Evolutionary conservation across 2,888 invertebrate genomes (phyloP).

Genomic region (Coronaproctus castanopsis): DNA sequence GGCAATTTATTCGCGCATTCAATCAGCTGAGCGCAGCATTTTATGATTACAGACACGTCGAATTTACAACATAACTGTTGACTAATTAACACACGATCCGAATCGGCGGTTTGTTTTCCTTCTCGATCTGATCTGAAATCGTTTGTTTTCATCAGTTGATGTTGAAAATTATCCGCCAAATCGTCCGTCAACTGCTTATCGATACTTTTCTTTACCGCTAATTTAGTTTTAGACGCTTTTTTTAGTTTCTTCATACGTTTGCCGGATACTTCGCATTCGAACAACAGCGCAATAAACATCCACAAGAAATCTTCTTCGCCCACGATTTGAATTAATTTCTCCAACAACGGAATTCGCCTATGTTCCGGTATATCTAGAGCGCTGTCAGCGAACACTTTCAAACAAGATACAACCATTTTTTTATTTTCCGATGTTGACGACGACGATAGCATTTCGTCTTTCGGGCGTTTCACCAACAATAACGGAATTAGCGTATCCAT

Average conservation of each 20-base stretch:
- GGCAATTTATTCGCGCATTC: constrained; percentile 45
- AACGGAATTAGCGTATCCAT: constrained; percentile 79
- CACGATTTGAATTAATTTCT: constrained; percentile 53
- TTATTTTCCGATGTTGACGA: constrained; percentile 7
- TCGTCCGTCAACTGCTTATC: no score
- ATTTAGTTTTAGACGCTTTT: no score
- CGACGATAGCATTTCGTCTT: background rate
- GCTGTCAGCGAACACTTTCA: constrained; percentile 78
- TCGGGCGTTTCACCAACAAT: constrained; percentile 33
- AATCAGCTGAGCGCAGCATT: constrained; percentile 30
- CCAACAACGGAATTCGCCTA: constrained; percentile 58
- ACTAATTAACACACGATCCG: constrained; percentile 20
- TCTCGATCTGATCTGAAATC: no score
- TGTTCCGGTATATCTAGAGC: constrained; percentile 85
- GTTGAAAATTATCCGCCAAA: no score
- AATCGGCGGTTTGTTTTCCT: background rate
- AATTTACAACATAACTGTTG: constrained; percentile 31
- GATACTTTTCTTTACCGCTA: no score
- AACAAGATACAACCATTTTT: constrained; percentile 27
- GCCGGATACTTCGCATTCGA: constrained; percentile 42
- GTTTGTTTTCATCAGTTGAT: no score
- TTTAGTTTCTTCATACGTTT: background rate
- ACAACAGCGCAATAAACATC: constrained; percentile 46
- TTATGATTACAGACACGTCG: background rate
- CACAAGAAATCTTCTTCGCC: constrained; percentile 40